phyloP scores from a whole-genome alignment of 2,113 vertebrate species.

The Gopherus evgoodei region DNA sequence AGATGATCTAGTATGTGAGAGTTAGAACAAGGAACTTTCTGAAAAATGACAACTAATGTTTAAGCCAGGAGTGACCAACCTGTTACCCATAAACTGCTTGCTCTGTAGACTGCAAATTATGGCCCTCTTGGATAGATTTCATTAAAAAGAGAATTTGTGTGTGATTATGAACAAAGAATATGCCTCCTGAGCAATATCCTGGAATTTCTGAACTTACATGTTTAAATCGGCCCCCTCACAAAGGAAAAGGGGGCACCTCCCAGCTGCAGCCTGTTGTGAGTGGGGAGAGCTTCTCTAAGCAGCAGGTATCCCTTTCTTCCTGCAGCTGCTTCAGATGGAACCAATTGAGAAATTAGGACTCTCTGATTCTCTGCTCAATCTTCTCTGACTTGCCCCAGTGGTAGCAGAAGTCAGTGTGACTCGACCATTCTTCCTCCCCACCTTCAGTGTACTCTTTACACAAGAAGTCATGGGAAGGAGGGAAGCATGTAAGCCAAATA shows the following conservation, averaged over 20 bases:
- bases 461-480: neutral
- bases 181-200: neutral
- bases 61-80: neutral
- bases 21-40: neutral
- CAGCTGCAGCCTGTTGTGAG: neutral
- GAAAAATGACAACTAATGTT: neutral
- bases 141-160: neutral
- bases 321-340: neutral
- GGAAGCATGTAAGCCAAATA: neutral
- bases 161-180: neutral
- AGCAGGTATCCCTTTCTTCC: neutral
- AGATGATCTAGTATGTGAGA: neutral
- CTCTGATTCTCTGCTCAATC: neutral
- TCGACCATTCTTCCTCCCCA: neutral
- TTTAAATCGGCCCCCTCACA: neutral
- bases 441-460: neutral
- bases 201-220: neutral
- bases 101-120: neutral
- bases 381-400: neutral
- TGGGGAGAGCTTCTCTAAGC: neutral
- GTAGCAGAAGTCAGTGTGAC: neutral
- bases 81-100: neutral
- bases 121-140: neutral
- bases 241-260: neutral
- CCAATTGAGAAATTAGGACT: neutral